Conservation (phyloP, 2,113 vertebrate genomes). For the Callithrix jacchus region DNA sequence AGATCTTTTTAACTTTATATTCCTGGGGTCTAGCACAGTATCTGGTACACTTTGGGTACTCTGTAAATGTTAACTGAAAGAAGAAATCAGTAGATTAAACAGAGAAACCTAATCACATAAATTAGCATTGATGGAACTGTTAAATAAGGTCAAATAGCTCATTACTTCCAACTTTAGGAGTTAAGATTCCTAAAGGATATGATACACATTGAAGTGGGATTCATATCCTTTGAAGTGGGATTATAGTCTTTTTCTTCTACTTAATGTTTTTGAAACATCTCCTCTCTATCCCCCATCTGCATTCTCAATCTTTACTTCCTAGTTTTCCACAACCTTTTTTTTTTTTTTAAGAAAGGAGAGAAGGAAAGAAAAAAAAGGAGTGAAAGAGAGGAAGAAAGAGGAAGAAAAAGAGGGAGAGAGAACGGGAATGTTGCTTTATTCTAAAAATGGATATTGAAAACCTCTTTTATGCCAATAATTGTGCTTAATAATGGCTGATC, state of each 20-base stretch:
- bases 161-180: neutral
- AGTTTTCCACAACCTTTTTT: neutral
- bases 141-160: neutral
- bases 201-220: neutral
- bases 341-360: no score
- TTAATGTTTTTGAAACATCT: neutral
- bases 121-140: neutral
- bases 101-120: neutral
- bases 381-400: no score
- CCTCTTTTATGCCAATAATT: no score
- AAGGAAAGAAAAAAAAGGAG: no score
- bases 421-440: no score
- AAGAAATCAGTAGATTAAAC: neutral
- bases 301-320: neutral
- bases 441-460: no score
- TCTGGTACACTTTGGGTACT: neutral
- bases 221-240: neutral
- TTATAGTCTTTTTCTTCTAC: conserved; percentile 1
- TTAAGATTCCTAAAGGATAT: neutral
- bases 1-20: neutral
- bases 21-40: neutral
- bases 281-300: neutral
- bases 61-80: neutral
- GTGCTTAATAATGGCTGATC: no score
- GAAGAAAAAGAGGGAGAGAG: no score